Evolutionary conservation across 2,888 invertebrate genomes (phyloP).

Genomic region (Philopedon plagiatum): DNA sequence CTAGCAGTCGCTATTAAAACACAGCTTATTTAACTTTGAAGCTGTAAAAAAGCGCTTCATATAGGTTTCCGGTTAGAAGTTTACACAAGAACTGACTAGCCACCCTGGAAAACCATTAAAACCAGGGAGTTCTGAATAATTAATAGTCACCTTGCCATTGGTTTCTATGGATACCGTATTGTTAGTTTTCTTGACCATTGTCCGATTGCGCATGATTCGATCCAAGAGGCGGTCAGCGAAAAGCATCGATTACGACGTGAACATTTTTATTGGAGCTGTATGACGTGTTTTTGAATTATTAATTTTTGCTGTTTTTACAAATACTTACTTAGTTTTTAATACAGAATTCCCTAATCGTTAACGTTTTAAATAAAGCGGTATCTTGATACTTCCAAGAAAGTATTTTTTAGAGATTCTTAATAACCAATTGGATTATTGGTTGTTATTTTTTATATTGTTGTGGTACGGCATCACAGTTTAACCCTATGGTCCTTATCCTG

Average conservation of each 20-base stretch:
- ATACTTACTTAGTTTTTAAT: not conserved
- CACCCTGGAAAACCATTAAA: conserved; percentile 53
- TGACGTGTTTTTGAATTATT: conserved; percentile 27
- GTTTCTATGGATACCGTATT: conserved; percentile 58
- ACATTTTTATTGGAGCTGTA: conserved; percentile 31
- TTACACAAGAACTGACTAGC: conserved; percentile 4
- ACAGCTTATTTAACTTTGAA: not conserved
- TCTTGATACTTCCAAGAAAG: too few relatives aligned
- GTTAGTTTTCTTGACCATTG: conserved; percentile 44
- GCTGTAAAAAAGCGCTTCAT: not conserved
- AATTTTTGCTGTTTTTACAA: not conserved
- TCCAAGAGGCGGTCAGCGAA: conserved; percentile 30
- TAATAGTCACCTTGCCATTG: conserved; percentile 63
- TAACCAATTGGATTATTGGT: too few relatives aligned
- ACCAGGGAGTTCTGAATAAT: conserved; percentile 66
- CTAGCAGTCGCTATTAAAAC: not conserved
- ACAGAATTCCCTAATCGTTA: not conserved
- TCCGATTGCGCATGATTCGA: conserved; percentile 30
- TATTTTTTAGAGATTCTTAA: too few relatives aligned
- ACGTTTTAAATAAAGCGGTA: too few relatives aligned
- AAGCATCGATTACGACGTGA: conserved; percentile 28
- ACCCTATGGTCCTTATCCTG: too few relatives aligned
- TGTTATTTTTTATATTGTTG: too few relatives aligned
- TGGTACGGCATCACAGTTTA: too few relatives aligned
- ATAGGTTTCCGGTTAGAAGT: conserved; percentile 8